phyloP scores from a whole-genome alignment of 2,113 vertebrate species.

The Pygoscelis adeliae region DNA sequence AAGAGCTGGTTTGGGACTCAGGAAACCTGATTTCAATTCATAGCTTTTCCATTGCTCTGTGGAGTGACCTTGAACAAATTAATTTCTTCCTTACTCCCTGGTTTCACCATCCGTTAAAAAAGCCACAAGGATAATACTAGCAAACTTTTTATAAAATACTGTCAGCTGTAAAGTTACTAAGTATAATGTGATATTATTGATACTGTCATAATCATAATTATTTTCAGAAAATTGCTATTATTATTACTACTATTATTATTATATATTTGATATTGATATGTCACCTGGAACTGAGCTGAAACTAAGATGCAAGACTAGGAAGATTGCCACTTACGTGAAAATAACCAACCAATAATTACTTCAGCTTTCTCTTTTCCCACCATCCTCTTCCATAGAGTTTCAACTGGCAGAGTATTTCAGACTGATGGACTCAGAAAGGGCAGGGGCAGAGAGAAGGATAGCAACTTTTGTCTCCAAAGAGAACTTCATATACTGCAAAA shows the following conservation, averaged over 20 bases:
- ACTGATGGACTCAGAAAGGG: conserved; percentile 20
- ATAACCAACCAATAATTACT: neutral
- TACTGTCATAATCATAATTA: neutral
- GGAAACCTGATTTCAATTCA: conserved; percentile 1
- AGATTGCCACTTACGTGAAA: neutral
- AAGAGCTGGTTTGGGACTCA: neutral
- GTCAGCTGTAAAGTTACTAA: neutral
- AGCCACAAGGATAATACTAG: neutral
- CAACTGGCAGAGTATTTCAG: conserved; percentile 23
- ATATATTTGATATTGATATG: neutral
- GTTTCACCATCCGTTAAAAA: neutral
- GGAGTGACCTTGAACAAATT: conserved; percentile 27
- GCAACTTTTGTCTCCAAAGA: neutral
- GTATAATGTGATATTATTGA: neutral
- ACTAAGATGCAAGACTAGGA: neutral
- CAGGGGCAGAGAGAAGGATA: conserved; percentile 6
- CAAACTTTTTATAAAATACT: neutral
- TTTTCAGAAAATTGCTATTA: neutral
- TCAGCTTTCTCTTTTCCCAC: neutral
- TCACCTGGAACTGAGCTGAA: neutral
- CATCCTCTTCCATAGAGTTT: neutral
- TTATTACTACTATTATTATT: neutral
- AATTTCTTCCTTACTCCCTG: neutral
- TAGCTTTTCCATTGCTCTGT: neutral
- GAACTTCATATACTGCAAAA: conserved; percentile 21